These are phyloP conservation scores for Ailuropoda melanoleuca DNA, from an alignment of 2,113 vertebrate species.

Conservation along the genomic window DNA sequence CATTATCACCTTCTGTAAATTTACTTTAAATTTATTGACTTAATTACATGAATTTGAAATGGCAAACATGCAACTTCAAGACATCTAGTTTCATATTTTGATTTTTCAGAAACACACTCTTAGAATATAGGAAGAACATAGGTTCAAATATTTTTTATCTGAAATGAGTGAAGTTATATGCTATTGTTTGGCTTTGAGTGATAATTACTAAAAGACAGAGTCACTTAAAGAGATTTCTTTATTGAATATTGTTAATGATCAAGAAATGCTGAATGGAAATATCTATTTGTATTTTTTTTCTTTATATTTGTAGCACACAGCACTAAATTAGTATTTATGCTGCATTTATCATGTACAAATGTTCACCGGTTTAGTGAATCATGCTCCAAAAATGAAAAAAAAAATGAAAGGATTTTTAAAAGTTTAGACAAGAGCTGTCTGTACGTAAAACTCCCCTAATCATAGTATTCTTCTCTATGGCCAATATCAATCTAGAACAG, in stretches of 20 bases:
- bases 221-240: background rate
- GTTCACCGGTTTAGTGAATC: background rate
- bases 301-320: background rate
- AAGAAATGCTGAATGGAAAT: background rate
- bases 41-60: conserved; percentile 68
- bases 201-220: conserved; percentile 33
- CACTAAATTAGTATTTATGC: background rate
- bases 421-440: background rate
- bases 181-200: background rate
- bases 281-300: background rate
- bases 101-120: conserved; percentile 28
- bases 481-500: background rate
- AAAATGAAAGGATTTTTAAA: background rate
- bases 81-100: conserved; percentile 38
- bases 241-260: conserved; percentile 18
- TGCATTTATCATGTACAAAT: background rate
- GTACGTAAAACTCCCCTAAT: background rate
- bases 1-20: conserved; percentile 60
- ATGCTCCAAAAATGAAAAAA: background rate
- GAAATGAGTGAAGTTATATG: background rate
- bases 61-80: conserved; percentile 51
- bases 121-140: background rate
- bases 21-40: conserved; percentile 72
- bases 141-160: background rate
- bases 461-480: background rate